A percentile compares a stretch with the other conserved stretches of the same genome.
Conservation (phyloP, 92 coral and sea anemone genomes). For the Zoanthus gigantus region DNA sequence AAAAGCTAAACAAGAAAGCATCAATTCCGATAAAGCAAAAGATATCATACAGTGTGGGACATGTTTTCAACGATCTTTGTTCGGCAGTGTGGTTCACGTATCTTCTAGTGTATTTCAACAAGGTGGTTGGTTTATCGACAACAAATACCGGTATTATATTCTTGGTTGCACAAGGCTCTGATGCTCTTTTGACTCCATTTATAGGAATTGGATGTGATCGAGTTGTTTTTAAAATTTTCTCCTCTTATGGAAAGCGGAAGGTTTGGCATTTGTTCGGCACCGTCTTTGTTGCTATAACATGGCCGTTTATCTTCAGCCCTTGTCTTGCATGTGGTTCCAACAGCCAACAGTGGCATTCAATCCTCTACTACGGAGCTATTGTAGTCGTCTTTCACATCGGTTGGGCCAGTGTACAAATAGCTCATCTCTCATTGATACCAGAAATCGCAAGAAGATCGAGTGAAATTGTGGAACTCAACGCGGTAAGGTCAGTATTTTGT, state of each 20-base stretch:
- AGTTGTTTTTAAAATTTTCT: constrained; percentile 41
- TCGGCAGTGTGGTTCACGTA: constrained; percentile 81
- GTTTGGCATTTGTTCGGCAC: constrained; percentile 80
- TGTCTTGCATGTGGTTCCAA: constrained; percentile 65
- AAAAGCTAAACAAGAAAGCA: neutral
- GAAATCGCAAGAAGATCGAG: constrained; percentile 69
- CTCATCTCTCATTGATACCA: constrained; percentile 79
- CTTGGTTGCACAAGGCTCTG: constrained; percentile 74
- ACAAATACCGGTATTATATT: constrained; percentile 73
- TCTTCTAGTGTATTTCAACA: constrained; percentile 79
- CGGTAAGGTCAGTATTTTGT: constrained; percentile 65
- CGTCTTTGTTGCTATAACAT: constrained; percentile 65
- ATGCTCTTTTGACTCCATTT: constrained; percentile 83
- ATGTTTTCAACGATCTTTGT: constrained; percentile 82
- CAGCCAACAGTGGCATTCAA: constrained; percentile 61
- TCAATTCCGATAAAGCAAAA: constrained; percentile 64
- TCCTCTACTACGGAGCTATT: constrained; percentile 65
- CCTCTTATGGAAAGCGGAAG: constrained; percentile 73
- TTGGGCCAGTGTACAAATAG: constrained; percentile 75
- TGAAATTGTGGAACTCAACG: constrained; percentile 74
- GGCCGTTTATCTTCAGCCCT: constrained; percentile 84
- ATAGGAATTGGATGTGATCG: constrained; percentile 78
- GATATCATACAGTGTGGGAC: constrained; percentile 74
- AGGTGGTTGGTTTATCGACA: constrained; percentile 80
- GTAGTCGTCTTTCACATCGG: constrained; percentile 77